phyloP scores from a whole-genome alignment of 1,140 invertebrate genomes.

The Procambarus clarkii region DNA sequence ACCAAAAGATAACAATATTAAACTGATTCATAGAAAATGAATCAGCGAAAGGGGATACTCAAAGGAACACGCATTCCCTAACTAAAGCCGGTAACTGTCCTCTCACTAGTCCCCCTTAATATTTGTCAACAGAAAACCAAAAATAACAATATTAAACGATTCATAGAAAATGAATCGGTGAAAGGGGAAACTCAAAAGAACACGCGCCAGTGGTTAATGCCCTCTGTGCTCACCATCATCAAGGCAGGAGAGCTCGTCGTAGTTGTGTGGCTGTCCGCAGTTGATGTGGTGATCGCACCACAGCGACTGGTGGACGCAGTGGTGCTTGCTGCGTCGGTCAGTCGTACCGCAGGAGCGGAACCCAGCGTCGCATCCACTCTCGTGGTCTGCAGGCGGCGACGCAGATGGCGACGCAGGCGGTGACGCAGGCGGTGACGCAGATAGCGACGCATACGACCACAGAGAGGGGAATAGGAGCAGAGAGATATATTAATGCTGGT shows the following conservation, averaged over 20 bases:
- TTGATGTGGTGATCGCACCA: conserved; percentile 71
- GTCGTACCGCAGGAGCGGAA: conserved; percentile 55
- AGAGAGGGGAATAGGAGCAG: too few relatives aligned
- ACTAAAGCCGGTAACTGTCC: too few relatives aligned
- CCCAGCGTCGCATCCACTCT: conserved; percentile 53
- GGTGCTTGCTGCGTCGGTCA: conserved; percentile 6
- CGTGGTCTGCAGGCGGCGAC: conserved; percentile 50
- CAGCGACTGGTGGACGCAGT: conserved; percentile 68
- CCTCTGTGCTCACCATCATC: background rate
- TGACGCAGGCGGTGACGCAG: too few relatives aligned
- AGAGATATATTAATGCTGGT: too few relatives aligned
- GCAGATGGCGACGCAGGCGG: too few relatives aligned
- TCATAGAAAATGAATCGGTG: background rate
- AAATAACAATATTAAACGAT: background rate
- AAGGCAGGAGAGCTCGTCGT: conserved; percentile 58
- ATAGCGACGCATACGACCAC: too few relatives aligned
- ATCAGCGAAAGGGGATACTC: background rate
- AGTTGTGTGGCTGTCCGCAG: conserved; percentile 61
- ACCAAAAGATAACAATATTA: background rate
- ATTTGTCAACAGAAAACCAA: background rate
- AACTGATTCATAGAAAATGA: background rate
- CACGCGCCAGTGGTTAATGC: too few relatives aligned
- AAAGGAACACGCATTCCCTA: too few relatives aligned
- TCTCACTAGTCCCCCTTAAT: background rate
- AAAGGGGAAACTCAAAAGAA: background rate